Evolutionary conservation across 2,888 invertebrate genomes (phyloP), one percentile per base, ranked within the genome.

Genomic region (Anaspis maculata): DNA sequence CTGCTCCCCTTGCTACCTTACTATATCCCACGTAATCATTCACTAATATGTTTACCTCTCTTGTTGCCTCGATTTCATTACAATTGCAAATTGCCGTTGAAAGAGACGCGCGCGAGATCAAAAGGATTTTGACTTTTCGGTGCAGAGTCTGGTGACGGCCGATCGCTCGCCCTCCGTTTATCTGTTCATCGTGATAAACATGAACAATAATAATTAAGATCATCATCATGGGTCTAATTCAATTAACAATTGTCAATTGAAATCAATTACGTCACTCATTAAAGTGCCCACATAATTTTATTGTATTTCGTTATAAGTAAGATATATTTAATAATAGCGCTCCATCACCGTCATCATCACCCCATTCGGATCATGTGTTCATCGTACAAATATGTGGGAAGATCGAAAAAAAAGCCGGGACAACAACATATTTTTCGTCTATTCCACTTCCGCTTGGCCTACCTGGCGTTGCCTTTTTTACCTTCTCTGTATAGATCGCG

Each of bases 41-140:
- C 46, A 39, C 45, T 52, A 52, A 52, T 50, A 50, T 52, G 50
- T 52, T 50, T 52, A 49, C 49, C 42, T 46, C 50, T 52, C 50
- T 45, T 48, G 49, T 48, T 49, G 49, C 46, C 45, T 39, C 45
- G 37, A 46, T 47, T 47, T 45, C 42, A 49, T 48, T 46, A 45
- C 45, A 45, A 47, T 48, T 50, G 49, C 49, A 49, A 49, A 51
- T 46, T 39, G 32, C 35, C 39, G 42, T 46, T 41, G 42, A 30
- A 40, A 34, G 41, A 44, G 34, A 39, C 42, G 33, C 25, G 21
- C 34, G 30, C 34, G 16, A 42, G 46, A 42, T 37, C 39, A n/a
- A n/a, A n/a, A n/a, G n/a, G n/a, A n/a, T 44, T 30, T 37, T 30
- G 41, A 44, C 29, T 27, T 9, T 25, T 26, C 25, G 11, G n/a